Conservation (phyloP, 2,797 vertebrate species). For the Luscinia megarhynchos region DNA sequence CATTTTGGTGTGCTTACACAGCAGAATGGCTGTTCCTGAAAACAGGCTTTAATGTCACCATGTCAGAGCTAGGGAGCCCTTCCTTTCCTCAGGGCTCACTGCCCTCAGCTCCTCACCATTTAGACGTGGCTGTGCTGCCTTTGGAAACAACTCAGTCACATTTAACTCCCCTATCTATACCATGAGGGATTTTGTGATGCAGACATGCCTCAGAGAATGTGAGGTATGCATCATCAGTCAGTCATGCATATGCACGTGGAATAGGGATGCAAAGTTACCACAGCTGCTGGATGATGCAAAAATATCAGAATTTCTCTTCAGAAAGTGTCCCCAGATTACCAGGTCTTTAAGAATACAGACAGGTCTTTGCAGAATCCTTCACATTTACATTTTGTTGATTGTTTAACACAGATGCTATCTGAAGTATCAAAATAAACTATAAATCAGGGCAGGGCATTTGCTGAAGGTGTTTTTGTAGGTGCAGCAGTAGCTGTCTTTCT, state of each 20-base stretch:
- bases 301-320: not conserved
- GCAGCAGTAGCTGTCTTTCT: not conserved
- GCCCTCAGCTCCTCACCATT: not conserved
- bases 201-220: not conserved
- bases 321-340: not conserved
- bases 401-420: not conserved
- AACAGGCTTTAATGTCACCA: not conserved
- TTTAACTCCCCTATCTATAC: not conserved
- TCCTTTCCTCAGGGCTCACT: not conserved
- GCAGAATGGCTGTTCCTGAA: not conserved
- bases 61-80: not conserved
- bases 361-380: not conserved
- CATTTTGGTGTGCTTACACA: accelerated
- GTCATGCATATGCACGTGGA: not conserved
- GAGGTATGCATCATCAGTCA: not conserved
- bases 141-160: not conserved
- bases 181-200: not conserved
- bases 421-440: not conserved
- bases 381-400: not conserved
- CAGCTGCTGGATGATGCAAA: not conserved
- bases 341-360: not conserved
- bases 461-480: not conserved
- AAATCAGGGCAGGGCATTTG: not conserved
- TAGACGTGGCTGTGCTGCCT: not conserved
- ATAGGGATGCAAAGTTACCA: not conserved